A percentile compares a stretch with the other conserved stretches of the same genome.
phyloP scores from a whole-genome alignment of 2,888 invertebrate genomes.

The Nomada fucata region DNA sequence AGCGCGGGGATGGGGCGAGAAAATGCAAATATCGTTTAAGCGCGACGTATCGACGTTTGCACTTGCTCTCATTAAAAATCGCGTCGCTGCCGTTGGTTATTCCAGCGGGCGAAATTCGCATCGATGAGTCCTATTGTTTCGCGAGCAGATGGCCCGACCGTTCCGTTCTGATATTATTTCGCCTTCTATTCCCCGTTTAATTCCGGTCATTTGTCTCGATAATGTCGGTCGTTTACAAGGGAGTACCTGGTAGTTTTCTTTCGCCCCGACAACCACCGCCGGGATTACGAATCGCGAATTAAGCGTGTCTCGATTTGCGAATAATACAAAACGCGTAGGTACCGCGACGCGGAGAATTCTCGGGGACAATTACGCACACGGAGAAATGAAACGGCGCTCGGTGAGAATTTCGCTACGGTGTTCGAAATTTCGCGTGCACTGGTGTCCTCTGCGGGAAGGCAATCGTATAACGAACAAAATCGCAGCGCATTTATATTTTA shows the following conservation, averaged over 20 bases:
- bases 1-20: not conserved
- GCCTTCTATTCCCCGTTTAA: not conserved
- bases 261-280: not conserved
- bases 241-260: no score
- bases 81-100: not conserved
- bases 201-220: not conserved
- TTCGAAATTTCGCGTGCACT: no score
- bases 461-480: no score
- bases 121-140: not conserved
- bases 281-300: constrained; percentile 14
- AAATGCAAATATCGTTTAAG: constrained; percentile 39
- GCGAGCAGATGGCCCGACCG: not conserved
- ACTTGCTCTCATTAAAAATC: constrained; percentile 32
- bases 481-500: no score
- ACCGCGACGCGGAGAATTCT: constrained; percentile 1
- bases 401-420: constrained; percentile 7
- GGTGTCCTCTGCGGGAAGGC: no score
- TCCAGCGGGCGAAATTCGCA: not conserved
- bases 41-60: not conserved
- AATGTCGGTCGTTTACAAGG: no score
- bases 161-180: not conserved
- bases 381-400: constrained; percentile 16
- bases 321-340: constrained; percentile 15
- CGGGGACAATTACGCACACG: constrained; percentile 13
- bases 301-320: constrained; percentile 23